phyloP scores from a whole-genome alignment of 2,113 vertebrate species.

The Stomatorhinus ivindoensis region DNA sequence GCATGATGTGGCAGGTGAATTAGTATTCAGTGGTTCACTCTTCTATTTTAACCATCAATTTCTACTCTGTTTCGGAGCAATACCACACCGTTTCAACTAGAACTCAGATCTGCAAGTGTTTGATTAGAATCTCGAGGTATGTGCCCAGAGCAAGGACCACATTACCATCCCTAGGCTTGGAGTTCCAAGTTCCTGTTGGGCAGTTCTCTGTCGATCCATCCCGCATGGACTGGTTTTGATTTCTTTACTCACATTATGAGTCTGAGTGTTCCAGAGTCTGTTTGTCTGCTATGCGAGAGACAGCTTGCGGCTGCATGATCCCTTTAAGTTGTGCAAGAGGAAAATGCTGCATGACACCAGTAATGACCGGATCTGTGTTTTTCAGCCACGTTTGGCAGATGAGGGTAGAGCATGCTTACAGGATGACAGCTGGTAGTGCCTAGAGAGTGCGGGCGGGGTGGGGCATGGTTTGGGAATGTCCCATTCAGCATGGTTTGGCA shows the following conservation, averaged over 20 bases:
- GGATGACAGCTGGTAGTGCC: background rate
- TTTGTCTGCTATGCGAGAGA: conserved; percentile 38
- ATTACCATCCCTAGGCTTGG: background rate
- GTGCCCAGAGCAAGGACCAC: background rate
- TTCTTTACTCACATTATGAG: conserved; percentile 34
- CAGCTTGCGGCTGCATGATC: conserved; percentile 28
- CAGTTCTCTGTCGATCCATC: conserved; percentile 41
- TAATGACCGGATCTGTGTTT: conserved; percentile 33
- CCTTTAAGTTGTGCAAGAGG: conserved; percentile 25
- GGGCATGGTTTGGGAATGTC: conserved; percentile 1
- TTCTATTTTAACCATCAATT: background rate
- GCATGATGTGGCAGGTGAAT: background rate
- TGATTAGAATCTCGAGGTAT: conserved; percentile 22
- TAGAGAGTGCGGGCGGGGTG: background rate
- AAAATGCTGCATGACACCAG: conserved; percentile 47
- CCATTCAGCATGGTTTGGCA: background rate
- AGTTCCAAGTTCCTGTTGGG: background rate
- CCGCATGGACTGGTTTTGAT: conserved; percentile 50
- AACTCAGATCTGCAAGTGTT: conserved; percentile 13
- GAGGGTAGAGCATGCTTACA: conserved; percentile 14
- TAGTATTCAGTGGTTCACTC: background rate
- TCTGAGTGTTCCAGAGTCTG: conserved; percentile 30
- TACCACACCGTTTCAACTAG: background rate
- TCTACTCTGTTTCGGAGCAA: background rate
- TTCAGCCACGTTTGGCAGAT: conserved; percentile 27